Conservation (phyloP, 2,113 vertebrate genomes). For the Gorsachius goisagi region DNA sequence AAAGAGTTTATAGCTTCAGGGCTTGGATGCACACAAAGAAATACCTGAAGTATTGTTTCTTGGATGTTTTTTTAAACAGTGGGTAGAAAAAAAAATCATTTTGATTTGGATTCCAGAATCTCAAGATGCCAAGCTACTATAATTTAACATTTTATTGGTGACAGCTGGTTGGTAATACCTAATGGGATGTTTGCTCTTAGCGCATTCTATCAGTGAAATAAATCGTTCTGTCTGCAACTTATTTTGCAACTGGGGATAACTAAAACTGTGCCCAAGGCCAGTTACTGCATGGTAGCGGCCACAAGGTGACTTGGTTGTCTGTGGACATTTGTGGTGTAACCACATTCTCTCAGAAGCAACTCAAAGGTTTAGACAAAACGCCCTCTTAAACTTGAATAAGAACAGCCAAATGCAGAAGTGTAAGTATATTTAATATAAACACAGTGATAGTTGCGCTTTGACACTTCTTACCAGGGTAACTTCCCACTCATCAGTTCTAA, state of each 20-base stretch:
- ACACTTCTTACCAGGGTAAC: background rate
- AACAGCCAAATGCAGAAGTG: background rate
- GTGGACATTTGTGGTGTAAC: background rate
- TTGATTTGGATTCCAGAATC: background rate
- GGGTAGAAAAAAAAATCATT: background rate
- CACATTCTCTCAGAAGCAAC: background rate
- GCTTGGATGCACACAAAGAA: background rate
- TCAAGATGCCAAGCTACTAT: background rate
- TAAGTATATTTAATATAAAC: background rate
- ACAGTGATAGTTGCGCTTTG: background rate
- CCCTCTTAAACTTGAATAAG: background rate
- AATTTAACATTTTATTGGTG: background rate
- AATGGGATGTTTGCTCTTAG: background rate
- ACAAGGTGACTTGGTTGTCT: background rate
- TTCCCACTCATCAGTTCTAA: slow-evolving; percentile 24
- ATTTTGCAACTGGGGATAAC: background rate
- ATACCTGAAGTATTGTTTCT: background rate
- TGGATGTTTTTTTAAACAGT: background rate
- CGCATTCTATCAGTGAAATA: background rate
- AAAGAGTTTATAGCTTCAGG: background rate
- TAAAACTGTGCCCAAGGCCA: background rate
- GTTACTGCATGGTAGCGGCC: background rate
- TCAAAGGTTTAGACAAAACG: background rate
- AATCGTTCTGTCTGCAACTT: background rate
- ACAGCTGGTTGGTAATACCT: background rate